Evolutionary conservation across 2,113 vertebrate species (phyloP).

Genomic region (Passer domesticus): DNA sequence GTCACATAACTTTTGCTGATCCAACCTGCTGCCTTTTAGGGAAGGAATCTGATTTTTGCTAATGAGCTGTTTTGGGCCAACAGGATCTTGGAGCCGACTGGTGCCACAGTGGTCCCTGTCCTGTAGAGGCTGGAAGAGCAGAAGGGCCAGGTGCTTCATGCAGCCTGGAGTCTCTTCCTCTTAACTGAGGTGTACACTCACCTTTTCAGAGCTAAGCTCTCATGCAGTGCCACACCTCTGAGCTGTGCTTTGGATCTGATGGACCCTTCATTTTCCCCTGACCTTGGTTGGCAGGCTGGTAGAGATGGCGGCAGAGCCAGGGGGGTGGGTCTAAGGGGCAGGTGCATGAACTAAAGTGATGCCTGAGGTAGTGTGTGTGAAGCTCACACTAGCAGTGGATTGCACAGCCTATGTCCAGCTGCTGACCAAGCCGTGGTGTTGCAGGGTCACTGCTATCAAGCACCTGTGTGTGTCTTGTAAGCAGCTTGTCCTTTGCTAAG

Average conservation of each 20-base stretch:
- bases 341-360: fast-evolving
- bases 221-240: background rate
- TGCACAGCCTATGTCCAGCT: fast-evolving
- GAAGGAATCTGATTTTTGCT: background rate
- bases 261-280: fast-evolving
- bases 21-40: fast-evolving
- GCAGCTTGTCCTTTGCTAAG: background rate
- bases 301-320: fast-evolving
- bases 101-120: fast-evolving
- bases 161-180: background rate
- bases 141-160: background rate
- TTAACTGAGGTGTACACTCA: background rate
- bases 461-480: background rate
- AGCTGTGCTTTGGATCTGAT: background rate
- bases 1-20: fast-evolving
- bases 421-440: background rate
- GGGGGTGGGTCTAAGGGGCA: fast-evolving
- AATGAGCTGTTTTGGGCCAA: background rate
- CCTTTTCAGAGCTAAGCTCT: background rate
- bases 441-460: fast-evolving
- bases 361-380: background rate
- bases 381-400: no score
- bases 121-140: fast-evolving
- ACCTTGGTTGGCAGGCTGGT: background rate
- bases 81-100: background rate